Evolutionary conservation across 30 jellyfish, hydroid and myxozoan genomes (phyloP).

Genomic region (Mastigias papua): DNA sequence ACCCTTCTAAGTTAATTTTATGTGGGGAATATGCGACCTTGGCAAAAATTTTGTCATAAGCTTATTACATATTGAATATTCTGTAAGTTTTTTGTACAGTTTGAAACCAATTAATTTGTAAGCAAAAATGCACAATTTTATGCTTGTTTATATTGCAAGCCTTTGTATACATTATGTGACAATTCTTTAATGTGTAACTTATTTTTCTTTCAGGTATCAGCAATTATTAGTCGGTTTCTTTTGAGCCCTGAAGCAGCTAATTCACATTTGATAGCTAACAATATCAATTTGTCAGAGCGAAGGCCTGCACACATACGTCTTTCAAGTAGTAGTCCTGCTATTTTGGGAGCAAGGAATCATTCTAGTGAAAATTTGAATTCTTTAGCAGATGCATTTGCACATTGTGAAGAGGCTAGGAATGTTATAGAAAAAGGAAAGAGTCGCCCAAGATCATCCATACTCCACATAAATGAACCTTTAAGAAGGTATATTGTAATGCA

Average conservation of each 20-base stretch:
- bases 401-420: background rate
- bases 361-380: conserved; percentile 57
- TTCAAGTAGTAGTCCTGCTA: conserved; percentile 72
- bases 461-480: too few relatives aligned
- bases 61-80: too few relatives aligned
- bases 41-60: too few relatives aligned
- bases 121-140: too few relatives aligned
- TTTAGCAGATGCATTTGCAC: conserved; percentile 82
- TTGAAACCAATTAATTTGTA: too few relatives aligned
- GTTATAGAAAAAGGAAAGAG: background rate
- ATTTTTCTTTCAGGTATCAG: conserved; percentile 31
- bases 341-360: background rate
- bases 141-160: too few relatives aligned
- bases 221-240: conserved; percentile 42
- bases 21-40: too few relatives aligned
- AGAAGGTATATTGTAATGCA: too few relatives aligned
- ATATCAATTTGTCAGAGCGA: background rate
- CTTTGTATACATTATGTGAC: too few relatives aligned
- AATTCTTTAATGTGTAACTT: background rate
- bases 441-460: background rate
- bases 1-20: too few relatives aligned
- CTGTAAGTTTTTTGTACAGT: too few relatives aligned
- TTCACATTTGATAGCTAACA: background rate
- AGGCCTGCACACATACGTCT: conserved; percentile 9
- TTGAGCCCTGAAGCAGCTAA: conserved; percentile 34